Evolutionary conservation across 2,113 vertebrate species (phyloP).

Genomic region (Rhabdomys dilectus): DNA sequence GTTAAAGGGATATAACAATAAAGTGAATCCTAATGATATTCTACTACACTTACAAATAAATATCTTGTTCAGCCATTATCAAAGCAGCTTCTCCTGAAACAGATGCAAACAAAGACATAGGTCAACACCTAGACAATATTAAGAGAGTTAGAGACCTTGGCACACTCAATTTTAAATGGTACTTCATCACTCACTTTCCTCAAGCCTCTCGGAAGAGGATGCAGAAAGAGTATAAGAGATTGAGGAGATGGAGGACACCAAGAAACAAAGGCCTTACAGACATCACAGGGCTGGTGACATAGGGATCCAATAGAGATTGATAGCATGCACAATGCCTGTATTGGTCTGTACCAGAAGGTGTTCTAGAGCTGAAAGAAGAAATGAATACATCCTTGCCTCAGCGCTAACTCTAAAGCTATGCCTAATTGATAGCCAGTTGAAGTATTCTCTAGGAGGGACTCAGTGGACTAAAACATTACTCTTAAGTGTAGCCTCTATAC

Average conservation of each 20-base stretch:
- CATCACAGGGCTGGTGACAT: neutral
- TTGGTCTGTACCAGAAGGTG: neutral
- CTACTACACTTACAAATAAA: neutral
- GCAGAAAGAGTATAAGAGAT: neutral
- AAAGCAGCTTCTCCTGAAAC: neutral
- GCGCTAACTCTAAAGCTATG: neutral
- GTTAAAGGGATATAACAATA: neutral
- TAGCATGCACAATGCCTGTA: neutral
- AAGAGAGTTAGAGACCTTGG: neutral
- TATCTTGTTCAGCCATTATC: neutral
- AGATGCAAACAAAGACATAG: neutral
- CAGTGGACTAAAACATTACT: neutral
- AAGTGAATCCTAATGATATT: neutral
- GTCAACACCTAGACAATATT: neutral
- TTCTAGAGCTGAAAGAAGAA: neutral
- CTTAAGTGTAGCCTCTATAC: neutral
- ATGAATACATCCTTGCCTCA: neutral
- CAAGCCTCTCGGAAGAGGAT: no score
- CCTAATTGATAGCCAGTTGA: neutral
- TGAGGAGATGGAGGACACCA: neutral
- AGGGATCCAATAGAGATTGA: neutral
- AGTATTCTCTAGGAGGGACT: neutral
- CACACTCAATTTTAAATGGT: neutral
- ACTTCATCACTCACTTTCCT: neutral
- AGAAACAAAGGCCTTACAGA: neutral